Evolutionary conservation across 1,140 invertebrate genomes (phyloP), one percentile per base, ranked within the genome.

Genomic region (Drosophila fuyamai): DNA sequence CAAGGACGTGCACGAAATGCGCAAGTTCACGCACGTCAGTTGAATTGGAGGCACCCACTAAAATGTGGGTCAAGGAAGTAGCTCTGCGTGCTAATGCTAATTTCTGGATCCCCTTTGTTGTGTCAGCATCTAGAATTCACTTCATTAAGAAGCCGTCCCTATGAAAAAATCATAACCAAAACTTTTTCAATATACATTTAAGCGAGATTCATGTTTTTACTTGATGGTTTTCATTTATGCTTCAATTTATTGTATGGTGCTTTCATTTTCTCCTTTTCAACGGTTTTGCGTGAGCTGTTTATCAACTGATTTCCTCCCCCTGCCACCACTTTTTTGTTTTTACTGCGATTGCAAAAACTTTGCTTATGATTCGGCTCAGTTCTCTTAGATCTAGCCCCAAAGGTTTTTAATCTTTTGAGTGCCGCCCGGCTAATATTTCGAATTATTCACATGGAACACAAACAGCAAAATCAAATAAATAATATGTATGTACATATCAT

Each of bases 131-230:
- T 46, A 60, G 16, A 68, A 61, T 50, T 51, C 50, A 79, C 47
- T 79, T 82, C 70, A 83, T 79, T 79, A 83, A 63, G 56, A 63
- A 56, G 55, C 68, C 66, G 62, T 78, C 44, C 51, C 53, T 12
- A 54, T 63, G 43, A 75, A 70, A 80, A 75, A 60, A 57, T 63
- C 55, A 61, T 56, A 62, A 80, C 38, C 56, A 71, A 83, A 83
- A 83, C 80, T 83, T 83, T 83, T 79, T 83, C 80, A 76, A 83
- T 83, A 83, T 83, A 79, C 65, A 78, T 79, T 83, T 58, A 83
- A 76, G 56, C 56, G 50, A 43, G 41, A 55, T 78, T 74, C 51
- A 51, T 65, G 56, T 67, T 67, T 62, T 76, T 27, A 63, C 79
- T 81, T 66, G 61, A 10, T 53, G 41, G 44, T 80, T 75, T 74